A percentile compares a stretch with the other conserved stretches of the same genome.
phyloP scores from a whole-genome alignment of 2,113 vertebrate genomes.

The Pheucticus melanocephalus region DNA sequence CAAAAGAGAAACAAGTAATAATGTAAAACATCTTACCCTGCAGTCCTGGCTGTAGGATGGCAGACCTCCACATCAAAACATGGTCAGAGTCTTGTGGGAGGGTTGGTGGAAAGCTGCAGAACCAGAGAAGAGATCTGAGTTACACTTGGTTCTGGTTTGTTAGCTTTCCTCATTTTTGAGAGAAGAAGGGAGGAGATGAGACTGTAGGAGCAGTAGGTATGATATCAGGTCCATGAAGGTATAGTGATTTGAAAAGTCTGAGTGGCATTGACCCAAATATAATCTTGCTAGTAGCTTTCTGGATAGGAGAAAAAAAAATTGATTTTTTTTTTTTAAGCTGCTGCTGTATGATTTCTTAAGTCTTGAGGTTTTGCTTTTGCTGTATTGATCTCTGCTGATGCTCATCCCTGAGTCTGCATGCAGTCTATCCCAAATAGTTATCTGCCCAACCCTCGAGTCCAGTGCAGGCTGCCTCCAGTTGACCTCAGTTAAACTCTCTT shows the following conservation, averaged over 20 bases:
- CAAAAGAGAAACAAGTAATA: not conserved
- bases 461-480: not conserved
- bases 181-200: not conserved
- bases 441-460: not conserved
- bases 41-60: not conserved
- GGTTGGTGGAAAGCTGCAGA: not conserved
- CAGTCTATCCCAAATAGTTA: constrained; percentile 16
- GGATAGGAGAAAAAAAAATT: not conserved
- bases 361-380: constrained; percentile 41
- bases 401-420: not conserved
- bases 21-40: not conserved
- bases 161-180: constrained; percentile 16
- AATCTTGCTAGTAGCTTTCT: constrained; percentile 28
- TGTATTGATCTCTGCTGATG: constrained; percentile 52
- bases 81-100: not conserved
- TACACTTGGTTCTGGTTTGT: not conserved
- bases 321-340: constrained; percentile 10
- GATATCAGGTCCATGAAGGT: not conserved
- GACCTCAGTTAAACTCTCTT: constrained; percentile 20
- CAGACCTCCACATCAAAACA: not conserved
- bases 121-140: not conserved
- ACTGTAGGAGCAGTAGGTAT: not conserved
- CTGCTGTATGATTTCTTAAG: constrained; percentile 53
- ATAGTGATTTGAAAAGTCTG: constrained; percentile 25
- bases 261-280: constrained; percentile 47